phyloP scores from a whole-genome alignment of 2,888 invertebrate genomes.

The Drosophila falleni region DNA sequence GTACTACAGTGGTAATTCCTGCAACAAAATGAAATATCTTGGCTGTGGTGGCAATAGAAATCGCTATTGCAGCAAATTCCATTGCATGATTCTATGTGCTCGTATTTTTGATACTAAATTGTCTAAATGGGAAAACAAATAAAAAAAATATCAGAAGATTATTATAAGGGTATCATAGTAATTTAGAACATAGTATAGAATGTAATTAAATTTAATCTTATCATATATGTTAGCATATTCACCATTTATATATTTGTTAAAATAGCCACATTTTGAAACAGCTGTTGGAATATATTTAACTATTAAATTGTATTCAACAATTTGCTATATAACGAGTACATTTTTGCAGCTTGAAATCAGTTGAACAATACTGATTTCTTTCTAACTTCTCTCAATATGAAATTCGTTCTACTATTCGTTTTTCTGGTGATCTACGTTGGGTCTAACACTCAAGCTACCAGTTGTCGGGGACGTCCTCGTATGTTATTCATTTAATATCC shows the following conservation, averaged over 20 bases:
- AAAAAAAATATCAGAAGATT: background rate
- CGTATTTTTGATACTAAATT: background rate
- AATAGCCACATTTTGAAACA: background rate
- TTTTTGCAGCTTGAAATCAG: background rate
- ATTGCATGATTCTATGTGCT: background rate
- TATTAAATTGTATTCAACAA: background rate
- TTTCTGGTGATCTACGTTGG: background rate
- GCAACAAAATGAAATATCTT: background rate
- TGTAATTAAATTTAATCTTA: background rate
- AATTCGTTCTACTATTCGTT: background rate
- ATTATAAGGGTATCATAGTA: background rate
- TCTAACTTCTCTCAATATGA: background rate
- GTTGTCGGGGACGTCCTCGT: conserved; percentile 11
- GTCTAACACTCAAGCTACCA: background rate
- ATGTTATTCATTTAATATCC: background rate
- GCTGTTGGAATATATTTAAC: background rate
- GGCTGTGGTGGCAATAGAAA: conserved; percentile 26
- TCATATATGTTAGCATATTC: background rate
- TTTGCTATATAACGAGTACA: background rate
- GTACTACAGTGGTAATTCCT: background rate
- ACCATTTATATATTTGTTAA: background rate
- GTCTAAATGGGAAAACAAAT: background rate
- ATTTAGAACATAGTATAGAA: too few species aligned
- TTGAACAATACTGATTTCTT: background rate
- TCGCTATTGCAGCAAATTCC: conserved; percentile 10